phyloP scores from a whole-genome alignment of 2,888 invertebrate genomes.

The Drosophila mulleri region DNA sequence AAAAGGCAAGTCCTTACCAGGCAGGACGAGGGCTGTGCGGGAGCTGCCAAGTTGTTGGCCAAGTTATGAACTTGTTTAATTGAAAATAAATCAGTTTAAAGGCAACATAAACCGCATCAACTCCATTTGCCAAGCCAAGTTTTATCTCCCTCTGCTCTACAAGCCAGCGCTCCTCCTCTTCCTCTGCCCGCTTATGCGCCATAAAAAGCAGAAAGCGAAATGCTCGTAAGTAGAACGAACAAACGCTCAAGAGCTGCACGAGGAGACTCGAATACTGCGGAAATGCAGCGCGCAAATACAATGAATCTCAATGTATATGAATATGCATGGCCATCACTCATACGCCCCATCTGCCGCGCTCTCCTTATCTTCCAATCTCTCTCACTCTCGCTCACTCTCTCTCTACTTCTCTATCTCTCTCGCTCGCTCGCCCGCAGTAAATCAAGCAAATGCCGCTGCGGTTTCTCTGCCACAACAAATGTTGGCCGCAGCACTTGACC shows the following conservation, averaged over 20 bases:
- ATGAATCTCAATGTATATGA: slow-evolving; percentile 78
- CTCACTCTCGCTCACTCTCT: neutral
- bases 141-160: slow-evolving; percentile 26
- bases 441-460: slow-evolving; percentile 65
- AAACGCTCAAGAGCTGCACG: slow-evolving; percentile 58
- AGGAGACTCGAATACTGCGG: slow-evolving; percentile 64
- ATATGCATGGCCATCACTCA: slow-evolving; percentile 79
- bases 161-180: neutral
- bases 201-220: slow-evolving; percentile 59
- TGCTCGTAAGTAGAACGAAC: slow-evolving; percentile 73
- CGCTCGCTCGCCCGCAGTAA: slow-evolving; percentile 23
- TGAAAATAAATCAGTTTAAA: slow-evolving; percentile 80
- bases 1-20: slow-evolving; percentile 39
- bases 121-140: slow-evolving; percentile 32
- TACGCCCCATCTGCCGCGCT: slow-evolving; percentile 58
- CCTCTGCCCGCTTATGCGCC: slow-evolving; percentile 14
- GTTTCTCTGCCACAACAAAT: slow-evolving; percentile 70
- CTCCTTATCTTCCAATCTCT: neutral
- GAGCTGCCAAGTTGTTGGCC: slow-evolving; percentile 56
- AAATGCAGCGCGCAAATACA: slow-evolving; percentile 75
- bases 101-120: slow-evolving; percentile 33
- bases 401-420: slow-evolving; percentile 19
- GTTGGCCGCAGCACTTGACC: slow-evolving; percentile 67
- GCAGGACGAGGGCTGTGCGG: neutral
- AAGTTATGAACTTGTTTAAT: slow-evolving; percentile 79